These are phyloP conservation scores for Synodontis membranacea DNA, from an alignment of 2,113 vertebrate genomes.

Conservation along the genomic window DNA sequence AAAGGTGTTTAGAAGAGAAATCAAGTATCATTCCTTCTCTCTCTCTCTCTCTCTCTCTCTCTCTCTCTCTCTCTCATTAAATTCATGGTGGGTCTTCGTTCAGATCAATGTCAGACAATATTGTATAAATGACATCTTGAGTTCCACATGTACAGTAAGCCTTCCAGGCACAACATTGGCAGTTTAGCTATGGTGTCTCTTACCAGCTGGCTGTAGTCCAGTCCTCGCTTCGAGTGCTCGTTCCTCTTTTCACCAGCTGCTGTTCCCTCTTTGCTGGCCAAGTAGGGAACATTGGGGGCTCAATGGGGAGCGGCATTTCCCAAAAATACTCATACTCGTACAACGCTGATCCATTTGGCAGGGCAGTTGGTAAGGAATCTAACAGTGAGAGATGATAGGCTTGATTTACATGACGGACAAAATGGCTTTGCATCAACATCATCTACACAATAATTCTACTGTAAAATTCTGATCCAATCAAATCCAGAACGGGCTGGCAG, in stretches of 20 bases:
- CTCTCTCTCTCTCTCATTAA: too few relatives aligned
- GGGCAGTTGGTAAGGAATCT: conserved; percentile 96
- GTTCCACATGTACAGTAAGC: conserved; percentile 16
- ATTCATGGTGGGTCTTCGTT: neutral
- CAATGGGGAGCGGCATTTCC: conserved; percentile 88
- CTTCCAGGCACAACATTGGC: conserved; percentile 10
- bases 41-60: too few relatives aligned
- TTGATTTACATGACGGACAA: neutral
- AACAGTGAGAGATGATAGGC: neutral
- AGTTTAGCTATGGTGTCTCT: conserved; percentile 39
- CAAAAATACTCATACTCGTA: conserved; percentile 94
- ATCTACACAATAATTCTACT: too few relatives aligned
- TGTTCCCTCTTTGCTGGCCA: conserved; percentile 98
- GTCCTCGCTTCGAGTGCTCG: conserved; percentile 90
- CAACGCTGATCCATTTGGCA: conserved; percentile 82
- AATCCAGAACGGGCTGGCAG: neutral
- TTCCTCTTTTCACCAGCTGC: conserved; percentile 91
- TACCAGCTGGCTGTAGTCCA: conserved; percentile 94
- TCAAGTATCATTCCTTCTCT: too few relatives aligned
- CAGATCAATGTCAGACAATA: neutral
- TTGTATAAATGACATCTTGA: neutral
- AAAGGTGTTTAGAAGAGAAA: conserved; percentile 1
- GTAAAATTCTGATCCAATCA: neutral
- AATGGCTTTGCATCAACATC: neutral
- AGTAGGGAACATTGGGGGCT: conserved; percentile 96